Conservation (phyloP, 2,113 vertebrate genomes). For the Carlito syrichta region DNA sequence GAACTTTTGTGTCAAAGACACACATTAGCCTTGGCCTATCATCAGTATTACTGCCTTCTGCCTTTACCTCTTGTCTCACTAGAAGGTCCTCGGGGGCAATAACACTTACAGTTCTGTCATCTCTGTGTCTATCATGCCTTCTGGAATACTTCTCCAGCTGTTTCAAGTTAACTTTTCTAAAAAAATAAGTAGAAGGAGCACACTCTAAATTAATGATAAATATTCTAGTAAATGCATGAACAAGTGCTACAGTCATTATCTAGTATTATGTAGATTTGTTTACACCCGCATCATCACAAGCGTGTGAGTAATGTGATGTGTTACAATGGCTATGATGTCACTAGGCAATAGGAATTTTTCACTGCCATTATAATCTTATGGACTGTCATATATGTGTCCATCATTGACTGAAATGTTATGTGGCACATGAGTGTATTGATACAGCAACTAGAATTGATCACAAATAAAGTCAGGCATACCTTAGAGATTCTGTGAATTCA, state of each 20-base stretch:
- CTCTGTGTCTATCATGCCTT: neutral
- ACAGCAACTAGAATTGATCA: neutral
- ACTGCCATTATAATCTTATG: neutral
- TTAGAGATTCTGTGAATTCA: neutral
- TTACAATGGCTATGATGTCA: neutral
- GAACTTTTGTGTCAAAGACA: neutral
- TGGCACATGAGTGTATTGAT: neutral
- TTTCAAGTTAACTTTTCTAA: neutral
- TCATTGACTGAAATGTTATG: neutral
- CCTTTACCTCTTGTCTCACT: neutral
- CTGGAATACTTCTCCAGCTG: neutral
- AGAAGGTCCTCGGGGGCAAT: neutral
- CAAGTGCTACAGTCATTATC: neutral
- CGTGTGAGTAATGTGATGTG: neutral
- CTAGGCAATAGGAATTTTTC: neutral
- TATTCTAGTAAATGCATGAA: neutral
- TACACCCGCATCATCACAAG: neutral
- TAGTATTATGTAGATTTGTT: neutral
- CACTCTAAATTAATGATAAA: neutral
- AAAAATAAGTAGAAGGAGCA: neutral
- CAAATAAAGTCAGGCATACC: neutral
- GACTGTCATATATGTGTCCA: neutral
- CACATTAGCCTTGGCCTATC: neutral
- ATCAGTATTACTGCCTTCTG: neutral
- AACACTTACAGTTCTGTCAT: neutral